These are phyloP conservation scores for Numida meleagris DNA, from an alignment of 2,113 vertebrate genomes.

Conservation along the genomic window DNA sequence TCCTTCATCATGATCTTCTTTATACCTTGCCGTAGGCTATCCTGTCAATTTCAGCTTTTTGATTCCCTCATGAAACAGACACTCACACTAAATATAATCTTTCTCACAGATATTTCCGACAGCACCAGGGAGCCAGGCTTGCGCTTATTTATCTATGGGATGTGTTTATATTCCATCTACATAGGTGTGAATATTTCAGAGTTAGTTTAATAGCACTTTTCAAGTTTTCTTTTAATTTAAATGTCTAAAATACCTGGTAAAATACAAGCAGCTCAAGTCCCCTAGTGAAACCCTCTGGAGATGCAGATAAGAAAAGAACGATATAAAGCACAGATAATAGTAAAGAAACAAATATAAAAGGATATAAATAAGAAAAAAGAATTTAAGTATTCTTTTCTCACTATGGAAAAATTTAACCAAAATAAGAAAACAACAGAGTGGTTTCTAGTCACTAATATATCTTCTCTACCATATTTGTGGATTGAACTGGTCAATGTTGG, in stretches of 20 bases:
- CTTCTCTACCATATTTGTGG: neutral
- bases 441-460: neutral
- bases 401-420: neutral
- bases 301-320: neutral
- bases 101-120: neutral
- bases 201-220: neutral
- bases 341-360: neutral
- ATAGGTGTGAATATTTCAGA: neutral
- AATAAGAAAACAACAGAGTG: neutral
- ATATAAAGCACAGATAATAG: neutral
- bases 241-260: neutral
- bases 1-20: neutral
- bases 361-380: neutral
- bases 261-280: neutral
- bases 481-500: neutral
- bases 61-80: neutral
- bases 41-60: slow-evolving; percentile 14
- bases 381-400: neutral
- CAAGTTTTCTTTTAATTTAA: rapidly evolving
- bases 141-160: neutral
- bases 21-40: neutral
- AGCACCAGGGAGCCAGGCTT: neutral
- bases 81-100: neutral
- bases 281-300: neutral
- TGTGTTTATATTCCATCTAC: neutral